Evolutionary conservation across 2,113 vertebrate genomes (phyloP).

Genomic region (Misgurnus anguillicaudatus): DNA sequence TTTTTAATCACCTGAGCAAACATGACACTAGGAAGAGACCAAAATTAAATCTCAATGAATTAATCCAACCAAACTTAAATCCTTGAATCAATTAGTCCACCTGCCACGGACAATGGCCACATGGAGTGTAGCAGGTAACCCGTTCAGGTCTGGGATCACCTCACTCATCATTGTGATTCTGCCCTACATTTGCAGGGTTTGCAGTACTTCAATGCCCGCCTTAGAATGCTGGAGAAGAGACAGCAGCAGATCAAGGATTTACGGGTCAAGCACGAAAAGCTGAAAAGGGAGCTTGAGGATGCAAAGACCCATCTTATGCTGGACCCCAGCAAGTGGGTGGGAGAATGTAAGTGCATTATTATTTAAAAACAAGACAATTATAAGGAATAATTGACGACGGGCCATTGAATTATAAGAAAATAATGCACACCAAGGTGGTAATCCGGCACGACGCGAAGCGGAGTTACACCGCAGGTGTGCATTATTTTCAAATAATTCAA

Average conservation of each 20-base stretch:
- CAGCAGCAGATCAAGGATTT: slow-evolving; percentile 84
- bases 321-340: slow-evolving; percentile 82
- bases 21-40: slow-evolving; percentile 10
- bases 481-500: no score
- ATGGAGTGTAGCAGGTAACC: neutral
- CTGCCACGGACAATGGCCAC: neutral
- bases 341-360: slow-evolving; percentile 71
- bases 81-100: slow-evolving; percentile 26
- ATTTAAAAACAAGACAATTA: no score
- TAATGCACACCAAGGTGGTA: no score
- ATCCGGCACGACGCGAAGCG: no score
- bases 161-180: neutral
- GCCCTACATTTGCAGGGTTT: slow-evolving; percentile 74
- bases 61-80: slow-evolving; percentile 40
- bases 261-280: slow-evolving; percentile 72
- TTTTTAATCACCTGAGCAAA: slow-evolving; percentile 48
- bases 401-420: no score
- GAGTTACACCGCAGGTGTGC: no score
- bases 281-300: slow-evolving; percentile 84
- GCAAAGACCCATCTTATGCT: slow-evolving; percentile 87
- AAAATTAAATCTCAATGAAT: slow-evolving; percentile 4
- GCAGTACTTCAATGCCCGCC: slow-evolving; percentile 76
- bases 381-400: no score
- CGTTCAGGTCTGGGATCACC: neutral
- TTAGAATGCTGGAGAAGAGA: slow-evolving; percentile 82